Conservation (phyloP, 1,140 invertebrate species). For the Megathymus violae region DNA sequence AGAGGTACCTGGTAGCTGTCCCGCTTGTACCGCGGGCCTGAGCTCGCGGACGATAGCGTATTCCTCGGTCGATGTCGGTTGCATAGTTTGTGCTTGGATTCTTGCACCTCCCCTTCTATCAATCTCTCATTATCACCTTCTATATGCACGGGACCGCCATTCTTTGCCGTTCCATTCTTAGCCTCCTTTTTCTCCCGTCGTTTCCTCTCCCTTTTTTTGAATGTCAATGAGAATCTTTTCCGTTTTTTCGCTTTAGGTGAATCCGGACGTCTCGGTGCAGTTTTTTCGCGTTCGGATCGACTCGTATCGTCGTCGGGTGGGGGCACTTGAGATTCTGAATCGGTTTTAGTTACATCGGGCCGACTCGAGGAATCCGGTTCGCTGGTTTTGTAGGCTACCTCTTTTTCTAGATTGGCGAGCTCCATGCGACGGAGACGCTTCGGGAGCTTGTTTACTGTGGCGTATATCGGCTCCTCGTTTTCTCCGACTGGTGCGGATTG, state of each 20-base stretch:
- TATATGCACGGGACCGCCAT: conserved; percentile 54
- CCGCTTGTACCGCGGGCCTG: conserved; percentile 79
- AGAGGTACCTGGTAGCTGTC: conserved; percentile 81
- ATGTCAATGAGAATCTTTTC: conserved; percentile 79
- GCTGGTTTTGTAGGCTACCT: conserved; percentile 74
- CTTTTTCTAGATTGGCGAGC: conserved; percentile 79
- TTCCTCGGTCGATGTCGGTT: conserved; percentile 65
- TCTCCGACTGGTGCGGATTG: conserved; percentile 79
- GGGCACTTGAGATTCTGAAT: conserved; percentile 68
- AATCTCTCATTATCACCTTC: conserved; percentile 76
- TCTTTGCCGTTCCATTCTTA: conserved; percentile 69
- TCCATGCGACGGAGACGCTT: conserved; percentile 79
- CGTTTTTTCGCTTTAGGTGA: conserved; percentile 81
- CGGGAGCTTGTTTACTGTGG: conserved; percentile 81
- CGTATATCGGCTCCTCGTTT: conserved; percentile 80
- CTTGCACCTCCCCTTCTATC: conserved; percentile 62
- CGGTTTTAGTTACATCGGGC: conserved; percentile 73
- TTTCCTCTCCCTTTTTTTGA: conserved; percentile 81
- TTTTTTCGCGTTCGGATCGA: conserved; percentile 72
- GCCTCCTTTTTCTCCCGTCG: conserved; percentile 71
- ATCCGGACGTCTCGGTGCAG: conserved; percentile 67
- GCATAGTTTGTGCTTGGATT: conserved; percentile 69
- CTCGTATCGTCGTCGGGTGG: conserved; percentile 75
- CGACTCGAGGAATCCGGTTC: conserved; percentile 69
- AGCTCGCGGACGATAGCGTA: conserved; percentile 69